Evolutionary conservation across 2,888 invertebrate species (phyloP).

Genomic region (Eristalis arbustorum): DNA sequence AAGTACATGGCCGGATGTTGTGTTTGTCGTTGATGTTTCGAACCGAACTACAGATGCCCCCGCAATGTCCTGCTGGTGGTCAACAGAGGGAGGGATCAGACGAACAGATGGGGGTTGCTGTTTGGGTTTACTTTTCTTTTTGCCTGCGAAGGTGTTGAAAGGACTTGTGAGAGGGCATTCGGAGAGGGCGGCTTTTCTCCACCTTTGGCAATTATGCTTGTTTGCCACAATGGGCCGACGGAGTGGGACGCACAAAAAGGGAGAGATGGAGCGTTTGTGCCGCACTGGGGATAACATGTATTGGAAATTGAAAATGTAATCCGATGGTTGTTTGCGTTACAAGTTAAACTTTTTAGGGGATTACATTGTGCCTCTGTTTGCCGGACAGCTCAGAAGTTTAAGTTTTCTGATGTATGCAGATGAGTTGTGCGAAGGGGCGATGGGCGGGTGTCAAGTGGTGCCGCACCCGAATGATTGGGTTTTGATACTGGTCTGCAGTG

Average conservation of each 20-base stretch:
- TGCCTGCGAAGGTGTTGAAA: constrained; percentile 59
- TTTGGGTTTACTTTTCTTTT: constrained; percentile 35
- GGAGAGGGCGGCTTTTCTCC: constrained; percentile 10
- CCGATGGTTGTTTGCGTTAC: constrained; percentile 66
- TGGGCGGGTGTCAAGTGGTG: not conserved
- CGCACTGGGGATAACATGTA: constrained; percentile 38
- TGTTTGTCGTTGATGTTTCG: constrained; percentile 63
- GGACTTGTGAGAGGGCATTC: constrained; percentile 64
- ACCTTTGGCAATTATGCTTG: constrained; percentile 61
- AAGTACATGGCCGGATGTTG: constrained; percentile 66
- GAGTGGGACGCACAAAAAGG: not conserved
- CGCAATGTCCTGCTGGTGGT: constrained; percentile 15
- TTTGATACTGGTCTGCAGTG: not conserved
- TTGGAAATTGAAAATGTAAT: constrained; percentile 69
- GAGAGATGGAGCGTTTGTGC: not conserved
- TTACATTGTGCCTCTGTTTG: constrained; percentile 48
- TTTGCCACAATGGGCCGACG: constrained; percentile 41
- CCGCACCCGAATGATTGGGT: not conserved
- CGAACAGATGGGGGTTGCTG: not conserved
- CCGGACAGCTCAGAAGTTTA: not conserved
- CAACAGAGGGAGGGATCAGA: constrained; percentile 28
- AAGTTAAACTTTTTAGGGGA: constrained; percentile 58
- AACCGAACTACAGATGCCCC: constrained; percentile 14
- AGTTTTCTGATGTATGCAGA: not conserved
- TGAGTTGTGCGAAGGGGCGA: not conserved